phyloP scores from a whole-genome alignment of 2,797 vertebrate species.

The Chloroceryle inda region DNA sequence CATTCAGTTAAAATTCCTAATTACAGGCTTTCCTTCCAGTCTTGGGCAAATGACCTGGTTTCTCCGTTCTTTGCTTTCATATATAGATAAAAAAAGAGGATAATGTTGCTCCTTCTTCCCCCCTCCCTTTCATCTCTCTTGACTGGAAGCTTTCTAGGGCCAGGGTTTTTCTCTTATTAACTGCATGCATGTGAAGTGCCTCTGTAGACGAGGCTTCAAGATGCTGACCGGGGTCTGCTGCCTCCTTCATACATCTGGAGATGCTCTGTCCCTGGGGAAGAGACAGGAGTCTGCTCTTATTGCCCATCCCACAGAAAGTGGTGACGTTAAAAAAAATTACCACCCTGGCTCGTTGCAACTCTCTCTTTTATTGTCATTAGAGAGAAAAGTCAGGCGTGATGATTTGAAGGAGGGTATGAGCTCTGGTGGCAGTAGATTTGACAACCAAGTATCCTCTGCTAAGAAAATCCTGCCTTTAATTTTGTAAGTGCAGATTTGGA shows the following conservation, averaged over 20 bases:
- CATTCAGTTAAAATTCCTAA: neutral
- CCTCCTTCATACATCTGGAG: constrained; percentile 7
- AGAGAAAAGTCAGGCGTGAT: neutral
- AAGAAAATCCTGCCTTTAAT: constrained; percentile 25
- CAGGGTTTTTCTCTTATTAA: constrained; percentile 31
- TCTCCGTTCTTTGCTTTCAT: neutral
- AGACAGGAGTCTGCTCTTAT: neutral
- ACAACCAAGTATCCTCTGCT: neutral
- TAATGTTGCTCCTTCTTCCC: neutral
- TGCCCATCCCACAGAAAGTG: neutral
- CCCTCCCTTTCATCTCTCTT: constrained; percentile 29
- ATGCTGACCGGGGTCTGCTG: neutral
- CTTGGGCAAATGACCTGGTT: constrained; percentile 9
- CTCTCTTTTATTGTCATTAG: neutral
- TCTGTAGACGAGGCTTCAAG: constrained; percentile 12
- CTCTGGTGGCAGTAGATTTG: constrained; percentile 5
- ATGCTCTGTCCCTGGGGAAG: neutral
- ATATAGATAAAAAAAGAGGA: neutral
- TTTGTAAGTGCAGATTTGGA: constrained; percentile 46
- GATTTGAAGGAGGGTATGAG: constrained; percentile 14
- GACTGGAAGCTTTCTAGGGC: constrained; percentile 19
- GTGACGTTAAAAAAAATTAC: neutral
- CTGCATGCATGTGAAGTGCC: neutral
- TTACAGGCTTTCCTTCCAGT: constrained; percentile 20
- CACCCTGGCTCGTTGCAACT: neutral